A percentile compares a stretch with the other conserved stretches of the same genome.
Conservation (phyloP, 1,140 invertebrate genomes). For the Lepidurus arcticus region DNA sequence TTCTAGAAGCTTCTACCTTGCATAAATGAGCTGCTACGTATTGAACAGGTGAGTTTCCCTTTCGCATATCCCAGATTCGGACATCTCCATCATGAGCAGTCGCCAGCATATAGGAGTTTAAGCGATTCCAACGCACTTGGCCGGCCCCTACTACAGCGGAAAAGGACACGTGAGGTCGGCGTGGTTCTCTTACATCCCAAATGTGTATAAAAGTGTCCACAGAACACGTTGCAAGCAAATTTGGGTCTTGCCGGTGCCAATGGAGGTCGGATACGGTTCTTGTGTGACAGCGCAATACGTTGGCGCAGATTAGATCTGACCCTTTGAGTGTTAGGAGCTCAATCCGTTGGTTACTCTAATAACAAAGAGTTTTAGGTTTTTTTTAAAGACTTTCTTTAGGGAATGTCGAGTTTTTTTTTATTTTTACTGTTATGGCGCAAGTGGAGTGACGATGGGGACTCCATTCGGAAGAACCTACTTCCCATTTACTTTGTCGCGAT, state of each 20-base stretch:
- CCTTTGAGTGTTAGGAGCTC: slow-evolving; percentile 70
- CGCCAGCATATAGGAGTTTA: slow-evolving; percentile 73
- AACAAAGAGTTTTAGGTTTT: slow-evolving; percentile 30
- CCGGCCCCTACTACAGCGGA: slow-evolving; percentile 82
- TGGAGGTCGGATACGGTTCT: slow-evolving; percentile 85
- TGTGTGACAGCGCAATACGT: slow-evolving; percentile 76
- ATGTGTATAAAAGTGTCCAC: slow-evolving; percentile 89
- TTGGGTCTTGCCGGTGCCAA: slow-evolving; percentile 85
- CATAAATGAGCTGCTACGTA: slow-evolving; percentile 90
- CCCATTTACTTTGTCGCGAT: slow-evolving; percentile 84
- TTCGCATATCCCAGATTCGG: slow-evolving; percentile 89
- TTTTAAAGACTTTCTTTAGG: neutral
- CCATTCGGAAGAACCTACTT: slow-evolving; percentile 86
- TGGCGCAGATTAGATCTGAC: slow-evolving; percentile 59
- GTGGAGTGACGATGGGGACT: slow-evolving; percentile 71
- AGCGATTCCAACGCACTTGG: slow-evolving; percentile 88
- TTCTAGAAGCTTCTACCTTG: slow-evolving; percentile 49
- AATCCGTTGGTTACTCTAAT: slow-evolving; percentile 71
- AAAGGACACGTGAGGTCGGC: slow-evolving; percentile 70
- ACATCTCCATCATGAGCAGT: slow-evolving; percentile 93
- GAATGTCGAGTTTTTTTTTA: slow-evolving; percentile 6
- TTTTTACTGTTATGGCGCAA: slow-evolving; percentile 81
- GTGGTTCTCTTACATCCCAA: slow-evolving; percentile 83
- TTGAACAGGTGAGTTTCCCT: slow-evolving; percentile 75
- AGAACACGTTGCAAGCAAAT: slow-evolving; percentile 83